Base-by-base conservation (phyloP, 2,797 vertebrate species). In the Clarias platycephalus region DNA sequence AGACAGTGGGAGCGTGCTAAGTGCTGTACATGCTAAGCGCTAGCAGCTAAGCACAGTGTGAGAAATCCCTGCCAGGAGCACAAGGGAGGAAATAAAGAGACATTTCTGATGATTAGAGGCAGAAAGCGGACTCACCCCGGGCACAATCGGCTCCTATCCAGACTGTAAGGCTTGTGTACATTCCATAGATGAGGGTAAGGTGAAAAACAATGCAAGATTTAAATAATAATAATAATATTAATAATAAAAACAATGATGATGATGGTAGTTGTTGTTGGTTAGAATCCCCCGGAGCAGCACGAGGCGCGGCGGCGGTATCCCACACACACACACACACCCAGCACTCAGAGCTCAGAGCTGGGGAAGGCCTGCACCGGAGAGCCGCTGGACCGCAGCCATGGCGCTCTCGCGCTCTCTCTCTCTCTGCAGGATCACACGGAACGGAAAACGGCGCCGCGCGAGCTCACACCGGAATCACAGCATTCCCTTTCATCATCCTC, bases 381-480 rank as follows among this genome's bases (percentile, higher is more conserved):
- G 90, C 94, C 93, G 94, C 93, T 94, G 94, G 94, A 95, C 93
- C 92, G 89, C 92, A 93, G 95, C 95, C 95, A 93, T 94, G 94
- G 93, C 93, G 92, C 94, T 0, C 44, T 12, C 44, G 0, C 44
- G 10, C 44, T 49, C 87, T 12, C 44, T 12, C 44, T 49, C 44
- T 49, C 87, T 85, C 63, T 49, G 31, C 53, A 40, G 89, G 90
- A 93, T 92, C 89, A 34, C 34, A 49, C 93, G 87, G 91, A 88
- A 84, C 91, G 92, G 92, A 88, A 91, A 92, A 90, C 91, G 90
- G 92, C 84, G 88, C 91, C 84, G 77, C 77, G 75, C 86, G 81
- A 86, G 83, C 88, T 91, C 86, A 75, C 84, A 83, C 81, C 86
- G 88, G 82, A 86, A 87, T 28, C 60, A 85, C 84, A 80, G 83